Evolutionary conservation across 1,140 invertebrate species (phyloP), one percentile per base, ranked within the genome.

Genomic region (Lucilia sericata): DNA sequence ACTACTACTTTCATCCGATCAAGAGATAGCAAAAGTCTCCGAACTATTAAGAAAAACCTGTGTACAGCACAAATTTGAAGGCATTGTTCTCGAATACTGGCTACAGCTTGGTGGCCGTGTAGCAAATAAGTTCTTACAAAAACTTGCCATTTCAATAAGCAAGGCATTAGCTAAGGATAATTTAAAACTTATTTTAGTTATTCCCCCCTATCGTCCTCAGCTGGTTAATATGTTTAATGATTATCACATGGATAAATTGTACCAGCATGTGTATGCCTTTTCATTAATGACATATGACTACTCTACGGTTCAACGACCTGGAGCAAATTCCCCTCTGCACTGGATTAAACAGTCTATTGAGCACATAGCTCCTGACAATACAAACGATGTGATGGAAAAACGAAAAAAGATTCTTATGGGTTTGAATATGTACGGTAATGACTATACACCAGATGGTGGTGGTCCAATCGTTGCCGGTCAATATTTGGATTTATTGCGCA

Each of bases 221-320:
- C 90, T 92, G 7, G 91, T 91, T 82, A 94, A 96, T 86, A 93
- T 96, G 87, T 97, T 99, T 92, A 93, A 93, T 34, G 92, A 94
- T 84, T 92, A 95, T 84, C 94, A 97, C 86, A 97, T 98, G 91
- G 94, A 96, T 87, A 92, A 93, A 70, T 92, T 99, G 14, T 94
- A 95, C 86, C 93, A 95, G 42, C 92, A 95, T 91, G 93, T 99
- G 2, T 95, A 95, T 88, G 95, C 94, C 82, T 98, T 99, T 89
- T 98, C 97, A 65, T 92, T 99, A 1, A 98, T 98, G 97, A 98
- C 97, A 0, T 99, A 99, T 91, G 98, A 99, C 91, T 99, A 95
- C 91, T 98, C 97, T 34, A 96, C 91, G 91, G 92, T 95, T 13
- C 94, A 96, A 89, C 94, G 94, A 87, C 96, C 96, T 85, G 96